These are phyloP conservation scores for Vesta saturnalis DNA, from an alignment of 2,888 invertebrate genomes.

Conservation along the genomic window DNA sequence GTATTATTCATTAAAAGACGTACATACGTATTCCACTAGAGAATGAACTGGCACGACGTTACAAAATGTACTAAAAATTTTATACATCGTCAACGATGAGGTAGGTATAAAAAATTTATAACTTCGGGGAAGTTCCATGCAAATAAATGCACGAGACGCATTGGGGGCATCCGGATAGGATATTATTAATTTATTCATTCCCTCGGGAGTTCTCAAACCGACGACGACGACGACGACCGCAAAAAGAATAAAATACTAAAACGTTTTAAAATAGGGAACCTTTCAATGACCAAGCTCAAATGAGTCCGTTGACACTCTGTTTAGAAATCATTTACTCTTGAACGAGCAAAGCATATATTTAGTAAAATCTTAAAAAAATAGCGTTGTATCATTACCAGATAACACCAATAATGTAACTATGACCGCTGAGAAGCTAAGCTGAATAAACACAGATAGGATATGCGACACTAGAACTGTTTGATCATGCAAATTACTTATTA, in stretches of 20 bases:
- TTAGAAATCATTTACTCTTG: not conserved
- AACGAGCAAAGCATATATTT: not conserved
- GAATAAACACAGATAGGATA: slow-evolving; percentile 63
- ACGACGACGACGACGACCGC: slow-evolving; percentile 53
- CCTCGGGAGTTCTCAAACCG: slow-evolving; percentile 48
- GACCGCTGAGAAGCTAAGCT: slow-evolving; percentile 54
- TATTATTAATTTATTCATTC: slow-evolving; percentile 58
- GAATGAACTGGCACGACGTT: slow-evolving; percentile 20
- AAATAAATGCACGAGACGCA: slow-evolving; percentile 54
- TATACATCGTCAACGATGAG: slow-evolving; percentile 29
- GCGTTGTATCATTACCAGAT: slow-evolving; percentile 55
- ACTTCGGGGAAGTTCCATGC: slow-evolving; percentile 52
- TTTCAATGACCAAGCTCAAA: slow-evolving; percentile 35
- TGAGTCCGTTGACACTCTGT: not conserved
- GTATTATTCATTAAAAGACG: slow-evolving; percentile 45
- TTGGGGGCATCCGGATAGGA: slow-evolving; percentile 49
- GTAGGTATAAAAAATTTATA: slow-evolving; percentile 49
- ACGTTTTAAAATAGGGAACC: slow-evolving; percentile 48
- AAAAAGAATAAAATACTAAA: slow-evolving; percentile 51
- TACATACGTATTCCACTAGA: slow-evolving; percentile 23
- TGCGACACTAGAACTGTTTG: slow-evolving; percentile 58
- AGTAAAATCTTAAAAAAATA: slow-evolving; percentile 33
- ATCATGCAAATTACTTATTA: slow-evolving; percentile 63
- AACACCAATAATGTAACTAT: slow-evolving; percentile 47
- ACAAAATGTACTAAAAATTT: slow-evolving; percentile 23